These are phyloP conservation scores for Tiliqua scincoides DNA, from an alignment of 2,113 vertebrate genomes.

Conservation along the genomic window DNA sequence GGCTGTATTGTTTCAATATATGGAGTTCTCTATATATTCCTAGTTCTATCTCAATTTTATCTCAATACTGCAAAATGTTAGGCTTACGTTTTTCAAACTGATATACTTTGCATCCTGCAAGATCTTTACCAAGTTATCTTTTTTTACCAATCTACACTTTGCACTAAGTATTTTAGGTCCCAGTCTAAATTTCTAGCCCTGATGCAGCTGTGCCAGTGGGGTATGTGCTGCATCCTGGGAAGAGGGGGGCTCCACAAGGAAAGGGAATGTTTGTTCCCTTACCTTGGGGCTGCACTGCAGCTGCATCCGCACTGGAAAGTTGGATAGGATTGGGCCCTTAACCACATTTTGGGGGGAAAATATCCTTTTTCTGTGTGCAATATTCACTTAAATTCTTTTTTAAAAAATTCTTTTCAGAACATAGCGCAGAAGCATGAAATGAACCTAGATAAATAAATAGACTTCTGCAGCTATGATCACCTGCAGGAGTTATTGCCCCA, in stretches of 20 bases:
- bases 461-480: constrained; percentile 9
- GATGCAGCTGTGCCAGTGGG: no score
- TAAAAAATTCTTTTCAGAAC: background rate
- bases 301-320: no score
- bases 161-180: fast-evolving
- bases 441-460: constrained; percentile 44
- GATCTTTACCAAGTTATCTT: background rate
- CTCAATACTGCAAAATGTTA: background rate
- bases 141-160: background rate
- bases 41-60: background rate
- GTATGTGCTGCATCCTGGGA: no score
- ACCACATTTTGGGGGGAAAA: background rate
- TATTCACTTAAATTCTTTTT: constrained; percentile 1
- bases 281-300: no score
- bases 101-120: background rate
- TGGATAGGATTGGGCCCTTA: no score
- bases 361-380: background rate
- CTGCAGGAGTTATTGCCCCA: background rate
- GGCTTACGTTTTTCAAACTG: background rate
- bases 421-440: background rate
- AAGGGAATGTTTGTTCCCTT: no score
- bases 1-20: background rate
- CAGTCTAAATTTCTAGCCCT: no score
- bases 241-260: no score
- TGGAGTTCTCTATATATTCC: background rate